Evolutionary conservation across 2,797 vertebrate species (phyloP).

Genomic region (Aulostomus chinensis): DNA sequence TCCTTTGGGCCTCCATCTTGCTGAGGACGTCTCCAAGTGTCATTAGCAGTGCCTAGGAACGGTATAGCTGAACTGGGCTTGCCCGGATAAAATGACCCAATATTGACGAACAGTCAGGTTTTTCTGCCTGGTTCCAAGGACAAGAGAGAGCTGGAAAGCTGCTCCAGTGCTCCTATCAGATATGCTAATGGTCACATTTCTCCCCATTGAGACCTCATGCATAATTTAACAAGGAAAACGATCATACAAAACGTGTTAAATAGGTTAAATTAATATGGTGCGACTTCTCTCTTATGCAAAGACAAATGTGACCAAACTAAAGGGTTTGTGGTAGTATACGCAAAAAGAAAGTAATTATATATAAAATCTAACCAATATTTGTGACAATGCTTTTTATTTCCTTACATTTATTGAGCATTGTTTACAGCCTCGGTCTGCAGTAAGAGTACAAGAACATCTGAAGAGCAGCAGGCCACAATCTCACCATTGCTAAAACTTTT

Average conservation of each 20-base stretch:
- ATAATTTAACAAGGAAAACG: conserved; percentile 80
- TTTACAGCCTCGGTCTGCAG: too few species aligned
- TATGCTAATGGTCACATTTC: conserved; percentile 84
- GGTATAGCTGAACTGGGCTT: conserved; percentile 63
- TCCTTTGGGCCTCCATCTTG: conserved; percentile 55
- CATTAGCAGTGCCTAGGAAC: conserved; percentile 64
- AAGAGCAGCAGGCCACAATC: too few species aligned
- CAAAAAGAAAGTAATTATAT: too few species aligned
- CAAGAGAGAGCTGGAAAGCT: conserved; percentile 67
- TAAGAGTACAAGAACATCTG: too few species aligned
- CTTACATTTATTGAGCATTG: too few species aligned
- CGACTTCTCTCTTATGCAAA: conserved; percentile 65
- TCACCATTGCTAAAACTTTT: too few species aligned
- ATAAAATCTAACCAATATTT: too few species aligned
- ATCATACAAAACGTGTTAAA: conserved; percentile 77
- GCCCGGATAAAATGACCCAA: conserved; percentile 79
- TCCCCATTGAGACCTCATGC: conserved; percentile 79
- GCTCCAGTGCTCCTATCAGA: conserved; percentile 74
- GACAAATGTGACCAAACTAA: conserved; percentile 57
- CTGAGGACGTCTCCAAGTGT: conserved; percentile 60
- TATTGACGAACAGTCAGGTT: conserved; percentile 84
- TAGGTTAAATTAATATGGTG: conserved; percentile 69
- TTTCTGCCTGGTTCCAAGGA: conserved; percentile 76
- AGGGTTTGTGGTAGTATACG: too few species aligned
- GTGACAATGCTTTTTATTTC: too few species aligned